Evolutionary conservation across 2,797 vertebrate genomes (phyloP).

Genomic region (Bradypodion pumilum): DNA sequence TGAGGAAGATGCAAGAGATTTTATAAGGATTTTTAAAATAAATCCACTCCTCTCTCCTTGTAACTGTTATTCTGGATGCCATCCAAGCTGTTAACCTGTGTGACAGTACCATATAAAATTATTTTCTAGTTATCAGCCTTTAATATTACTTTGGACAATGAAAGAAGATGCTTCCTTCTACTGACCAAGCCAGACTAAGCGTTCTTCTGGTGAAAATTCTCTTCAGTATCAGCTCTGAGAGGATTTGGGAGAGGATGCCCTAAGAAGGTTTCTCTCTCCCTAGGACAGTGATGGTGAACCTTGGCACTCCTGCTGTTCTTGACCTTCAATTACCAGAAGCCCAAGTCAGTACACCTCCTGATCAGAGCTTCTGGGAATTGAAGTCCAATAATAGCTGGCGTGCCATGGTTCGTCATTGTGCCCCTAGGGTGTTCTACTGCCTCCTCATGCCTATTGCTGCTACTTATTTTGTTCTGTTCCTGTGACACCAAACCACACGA

Average conservation of each 20-base stretch:
- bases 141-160: background rate
- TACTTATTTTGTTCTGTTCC: background rate
- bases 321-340: too few relatives aligned
- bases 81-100: conserved; percentile 4
- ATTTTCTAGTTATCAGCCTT: background rate
- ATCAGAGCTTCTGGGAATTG: too few relatives aligned
- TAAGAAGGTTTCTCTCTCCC: background rate
- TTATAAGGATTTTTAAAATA: background rate
- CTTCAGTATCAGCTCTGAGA: background rate
- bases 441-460: background rate
- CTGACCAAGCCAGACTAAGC: background rate
- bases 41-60: background rate
- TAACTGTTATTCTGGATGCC: background rate
- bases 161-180: background rate
- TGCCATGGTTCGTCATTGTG: too few relatives aligned
- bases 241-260: background rate
- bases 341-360: too few relatives aligned
- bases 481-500: background rate
- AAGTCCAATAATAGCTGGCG: too few relatives aligned
- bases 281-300: too few relatives aligned
- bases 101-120: background rate
- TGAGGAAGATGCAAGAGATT: conserved; percentile 21
- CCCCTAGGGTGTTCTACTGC: background rate
- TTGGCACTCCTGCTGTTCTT: too few relatives aligned
- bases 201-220: background rate